phyloP scores from a whole-genome alignment of 2,113 vertebrate species.

The Myotis yumanensis region DNA sequence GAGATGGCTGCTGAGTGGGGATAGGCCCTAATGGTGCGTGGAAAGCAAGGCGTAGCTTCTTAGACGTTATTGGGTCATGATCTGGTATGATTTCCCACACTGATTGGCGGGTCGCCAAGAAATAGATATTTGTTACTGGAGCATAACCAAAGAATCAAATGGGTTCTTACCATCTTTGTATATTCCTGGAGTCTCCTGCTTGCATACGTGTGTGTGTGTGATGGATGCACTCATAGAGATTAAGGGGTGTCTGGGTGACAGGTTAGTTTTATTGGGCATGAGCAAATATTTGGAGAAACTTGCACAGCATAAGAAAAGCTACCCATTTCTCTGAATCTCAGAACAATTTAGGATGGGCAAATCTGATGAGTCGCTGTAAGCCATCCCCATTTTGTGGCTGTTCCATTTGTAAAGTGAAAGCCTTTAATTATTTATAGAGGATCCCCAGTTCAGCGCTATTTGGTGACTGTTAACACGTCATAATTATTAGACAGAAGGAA shows the following conservation, averaged over 20 bases:
- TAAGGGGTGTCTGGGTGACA: not conserved
- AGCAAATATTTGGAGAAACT: slow-evolving; percentile 36
- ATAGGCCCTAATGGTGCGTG: slow-evolving; percentile 62
- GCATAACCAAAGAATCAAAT: slow-evolving; percentile 38
- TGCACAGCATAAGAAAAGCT: not conserved
- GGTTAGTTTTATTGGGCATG: not conserved
- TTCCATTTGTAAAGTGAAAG: not conserved
- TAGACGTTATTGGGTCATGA: slow-evolving; percentile 59
- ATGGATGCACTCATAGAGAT: not conserved
- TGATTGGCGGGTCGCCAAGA: slow-evolving; percentile 69
- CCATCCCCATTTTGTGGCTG: not conserved
- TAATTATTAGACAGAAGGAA: not conserved
- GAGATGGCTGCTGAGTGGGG: slow-evolving; percentile 66
- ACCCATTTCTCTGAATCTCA: not conserved
- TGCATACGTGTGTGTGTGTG: not conserved
- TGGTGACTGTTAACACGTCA: not conserved
- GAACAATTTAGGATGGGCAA: not conserved
- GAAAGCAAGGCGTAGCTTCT: slow-evolving; percentile 55
- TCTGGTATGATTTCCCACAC: slow-evolving; percentile 70
- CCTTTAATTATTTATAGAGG: not conserved
- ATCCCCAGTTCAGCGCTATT: not conserved
- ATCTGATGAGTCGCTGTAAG: not conserved
- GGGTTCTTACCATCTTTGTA: slow-evolving; percentile 24
- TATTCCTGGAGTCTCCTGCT: slow-evolving; percentile 1
- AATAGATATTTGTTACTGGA: slow-evolving; percentile 71